A percentile compares a stretch with the other conserved stretches of the same genome.
Conservation (phyloP, 2,113 vertebrate genomes). For the Regulus satrapa region DNA sequence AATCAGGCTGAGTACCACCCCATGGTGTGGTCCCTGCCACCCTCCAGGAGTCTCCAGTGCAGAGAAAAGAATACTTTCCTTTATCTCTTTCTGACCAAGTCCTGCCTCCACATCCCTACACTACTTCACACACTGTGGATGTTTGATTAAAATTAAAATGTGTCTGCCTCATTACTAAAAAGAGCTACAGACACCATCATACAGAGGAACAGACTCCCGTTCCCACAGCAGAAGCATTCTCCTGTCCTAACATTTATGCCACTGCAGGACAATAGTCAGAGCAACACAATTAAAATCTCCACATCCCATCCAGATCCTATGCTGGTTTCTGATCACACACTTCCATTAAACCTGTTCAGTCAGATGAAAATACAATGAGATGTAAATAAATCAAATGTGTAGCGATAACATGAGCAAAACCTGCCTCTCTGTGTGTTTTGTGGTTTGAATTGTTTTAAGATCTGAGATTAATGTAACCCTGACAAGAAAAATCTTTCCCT, state of each 20-base stretch:
- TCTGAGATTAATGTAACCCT: neutral
- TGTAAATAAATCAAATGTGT: neutral
- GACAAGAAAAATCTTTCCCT: neutral
- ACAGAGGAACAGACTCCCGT: neutral
- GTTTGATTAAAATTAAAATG: neutral
- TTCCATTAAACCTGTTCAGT: neutral
- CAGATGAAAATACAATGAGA: neutral
- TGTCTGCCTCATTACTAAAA: neutral
- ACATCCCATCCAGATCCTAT: neutral
- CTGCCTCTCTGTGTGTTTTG: neutral
- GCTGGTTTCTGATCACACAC: neutral
- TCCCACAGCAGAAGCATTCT: neutral
- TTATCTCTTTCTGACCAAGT: neutral
- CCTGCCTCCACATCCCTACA: neutral
- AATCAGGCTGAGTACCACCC: neutral
- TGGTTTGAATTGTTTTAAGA: neutral
- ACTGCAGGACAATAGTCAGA: neutral
- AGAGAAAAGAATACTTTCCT: neutral
- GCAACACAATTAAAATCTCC: neutral
- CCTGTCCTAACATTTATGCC: neutral
- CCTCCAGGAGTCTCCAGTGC: neutral
- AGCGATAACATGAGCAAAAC: neutral
- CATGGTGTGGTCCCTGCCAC: neutral
- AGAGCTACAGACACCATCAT: neutral
- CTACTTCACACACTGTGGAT: neutral